Evolutionary conservation across 2,888 invertebrate genomes (phyloP).

Genomic region (Dorcus parallelipipedus): DNA sequence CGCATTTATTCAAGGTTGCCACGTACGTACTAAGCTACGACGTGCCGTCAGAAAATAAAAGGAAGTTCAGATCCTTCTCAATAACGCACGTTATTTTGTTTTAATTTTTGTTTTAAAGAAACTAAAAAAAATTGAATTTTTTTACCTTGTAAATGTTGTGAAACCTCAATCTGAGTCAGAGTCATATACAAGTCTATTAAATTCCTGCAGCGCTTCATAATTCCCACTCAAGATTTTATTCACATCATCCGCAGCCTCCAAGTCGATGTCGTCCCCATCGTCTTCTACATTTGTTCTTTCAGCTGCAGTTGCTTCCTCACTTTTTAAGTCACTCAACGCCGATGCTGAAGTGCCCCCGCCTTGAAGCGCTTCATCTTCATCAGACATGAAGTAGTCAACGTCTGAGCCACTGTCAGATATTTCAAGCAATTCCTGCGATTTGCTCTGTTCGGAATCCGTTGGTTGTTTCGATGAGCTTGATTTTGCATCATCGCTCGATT

Average conservation of each 20-base stretch:
- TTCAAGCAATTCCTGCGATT: constrained; percentile 20
- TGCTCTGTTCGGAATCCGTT: background rate
- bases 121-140: too few species aligned
- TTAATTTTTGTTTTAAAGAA: too few species aligned
- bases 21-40: too few species aligned
- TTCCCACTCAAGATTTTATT: constrained; percentile 29
- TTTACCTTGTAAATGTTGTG: too few species aligned
- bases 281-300: constrained; percentile 20
- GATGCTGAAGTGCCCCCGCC: background rate
- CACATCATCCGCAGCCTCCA: constrained; percentile 41
- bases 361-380: constrained; percentile 1
- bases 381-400: constrained; percentile 14
- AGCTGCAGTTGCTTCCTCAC: constrained; percentile 7
- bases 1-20: too few species aligned
- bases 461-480: constrained; percentile 4
- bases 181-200: constrained; percentile 12
- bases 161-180: constrained; percentile 6
- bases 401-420: constrained; percentile 17
- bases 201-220: constrained; percentile 6
- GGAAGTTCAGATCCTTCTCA: too few species aligned
- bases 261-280: constrained; percentile 31
- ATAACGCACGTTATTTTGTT: too few species aligned
- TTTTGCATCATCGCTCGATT: constrained; percentile 12
- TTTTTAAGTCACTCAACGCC: background rate
- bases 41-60: too few species aligned